phyloP scores from a whole-genome alignment of 2,113 vertebrate genomes.

The Salvelinus namaycush region DNA sequence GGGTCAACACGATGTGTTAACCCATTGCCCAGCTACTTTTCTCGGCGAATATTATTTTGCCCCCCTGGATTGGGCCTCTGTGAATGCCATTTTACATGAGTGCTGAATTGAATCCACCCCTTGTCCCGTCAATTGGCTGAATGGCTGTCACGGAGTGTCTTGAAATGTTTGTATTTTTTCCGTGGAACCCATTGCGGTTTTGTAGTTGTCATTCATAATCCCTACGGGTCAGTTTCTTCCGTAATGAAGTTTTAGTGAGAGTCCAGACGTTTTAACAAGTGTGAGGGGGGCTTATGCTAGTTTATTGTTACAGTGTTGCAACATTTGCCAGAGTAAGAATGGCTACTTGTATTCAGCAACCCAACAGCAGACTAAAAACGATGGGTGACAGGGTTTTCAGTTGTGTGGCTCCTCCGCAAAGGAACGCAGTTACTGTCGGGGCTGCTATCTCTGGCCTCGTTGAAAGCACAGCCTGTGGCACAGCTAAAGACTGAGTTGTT shows the following conservation, averaged over 20 bases:
- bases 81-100: conserved; percentile 64
- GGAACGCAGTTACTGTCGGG: too few relatives aligned
- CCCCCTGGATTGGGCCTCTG: conserved; percentile 73
- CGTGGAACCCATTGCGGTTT: conserved; percentile 60
- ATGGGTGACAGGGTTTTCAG: too few relatives aligned
- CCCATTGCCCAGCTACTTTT: conserved; percentile 41
- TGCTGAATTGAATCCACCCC: conserved; percentile 33
- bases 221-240: conserved; percentile 62
- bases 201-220: conserved; percentile 50
- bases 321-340: too few relatives aligned
- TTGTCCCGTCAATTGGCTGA: conserved; percentile 62
- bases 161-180: conserved; percentile 57
- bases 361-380: too few relatives aligned
- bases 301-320: background rate
- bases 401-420: background rate
- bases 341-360: too few relatives aligned
- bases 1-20: background rate
- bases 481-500: too few relatives aligned
- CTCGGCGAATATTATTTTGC: conserved; percentile 58
- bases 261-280: conserved; percentile 55
- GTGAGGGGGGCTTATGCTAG: background rate
- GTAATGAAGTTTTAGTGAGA: conserved; percentile 73
- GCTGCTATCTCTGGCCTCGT: too few relatives aligned
- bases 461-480: too few relatives aligned
- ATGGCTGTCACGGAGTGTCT: conserved; percentile 56